Evolutionary conservation across 2,797 vertebrate genomes (phyloP).

Genomic region (Melanogrammus aeglefinus): DNA sequence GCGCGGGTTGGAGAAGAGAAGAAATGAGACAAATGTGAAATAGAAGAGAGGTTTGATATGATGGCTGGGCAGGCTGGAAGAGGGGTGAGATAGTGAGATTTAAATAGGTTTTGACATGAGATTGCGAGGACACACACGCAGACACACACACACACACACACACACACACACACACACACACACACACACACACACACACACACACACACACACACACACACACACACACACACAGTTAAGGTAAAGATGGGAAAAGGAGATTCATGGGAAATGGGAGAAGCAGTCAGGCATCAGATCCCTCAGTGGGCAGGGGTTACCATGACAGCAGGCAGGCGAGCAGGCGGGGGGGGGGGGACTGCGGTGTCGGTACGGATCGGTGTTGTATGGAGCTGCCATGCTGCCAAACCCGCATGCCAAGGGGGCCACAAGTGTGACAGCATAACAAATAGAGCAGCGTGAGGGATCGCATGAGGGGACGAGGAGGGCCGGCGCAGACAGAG

Average conservation of each 20-base stretch:
- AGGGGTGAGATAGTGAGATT: background rate
- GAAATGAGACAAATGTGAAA: background rate
- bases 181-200: background rate
- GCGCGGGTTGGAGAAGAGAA: conserved; percentile 46
- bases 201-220: too few relatives aligned
- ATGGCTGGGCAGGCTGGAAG: background rate
- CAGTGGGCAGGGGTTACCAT: conserved; percentile 20
- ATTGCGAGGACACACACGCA: background rate
- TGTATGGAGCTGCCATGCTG: conserved; percentile 18
- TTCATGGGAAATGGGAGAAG: background rate
- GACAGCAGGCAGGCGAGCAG: conserved; percentile 9
- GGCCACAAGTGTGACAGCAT: background rate
- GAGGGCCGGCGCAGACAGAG: background rate
- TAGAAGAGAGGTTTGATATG: background rate
- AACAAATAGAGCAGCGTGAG: conserved; percentile 9
- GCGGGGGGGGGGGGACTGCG: background rate
- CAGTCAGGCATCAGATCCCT: conserved; percentile 27
- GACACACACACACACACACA: too few relatives aligned
- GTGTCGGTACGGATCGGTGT: too few relatives aligned
- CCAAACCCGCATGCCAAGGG: conserved; percentile 12
- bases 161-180: too few relatives aligned
- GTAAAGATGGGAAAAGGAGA: conserved; percentile 6
- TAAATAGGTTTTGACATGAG: background rate
- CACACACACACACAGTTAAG: background rate
- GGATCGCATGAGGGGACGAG: background rate